phyloP scores from a whole-genome alignment of 2,797 vertebrate genomes.

The Hipposideros larvatus region DNA sequence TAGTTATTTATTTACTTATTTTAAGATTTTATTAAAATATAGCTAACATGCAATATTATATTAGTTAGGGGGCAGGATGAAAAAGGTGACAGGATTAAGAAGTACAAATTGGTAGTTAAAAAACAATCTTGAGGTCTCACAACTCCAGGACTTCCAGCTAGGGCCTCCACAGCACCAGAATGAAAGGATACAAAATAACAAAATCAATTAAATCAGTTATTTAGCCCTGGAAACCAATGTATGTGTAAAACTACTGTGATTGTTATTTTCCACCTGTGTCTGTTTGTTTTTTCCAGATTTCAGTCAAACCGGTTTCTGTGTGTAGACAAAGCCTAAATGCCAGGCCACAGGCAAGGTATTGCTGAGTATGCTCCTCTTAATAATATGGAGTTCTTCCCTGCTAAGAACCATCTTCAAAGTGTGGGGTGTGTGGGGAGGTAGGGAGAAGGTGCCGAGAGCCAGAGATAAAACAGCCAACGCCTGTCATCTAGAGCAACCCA shows the following conservation, averaged over 20 bases:
- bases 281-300: constrained; percentile 45
- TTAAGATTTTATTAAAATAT: too few relatives aligned
- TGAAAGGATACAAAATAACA: constrained; percentile 11
- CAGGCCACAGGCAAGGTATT: neutral
- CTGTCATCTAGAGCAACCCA: neutral
- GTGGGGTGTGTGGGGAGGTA: neutral
- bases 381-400: neutral
- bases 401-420: constrained; percentile 30
- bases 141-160: neutral
- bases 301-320: constrained; percentile 43
- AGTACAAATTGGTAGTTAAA: too few relatives aligned
- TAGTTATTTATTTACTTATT: too few relatives aligned
- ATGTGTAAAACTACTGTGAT: neutral
- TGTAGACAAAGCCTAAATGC: constrained; percentile 52
- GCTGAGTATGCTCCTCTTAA: neutral
- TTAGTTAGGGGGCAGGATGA: too few relatives aligned
- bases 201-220: constrained; percentile 31
- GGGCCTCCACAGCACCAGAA: neutral
- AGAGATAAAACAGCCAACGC: neutral
- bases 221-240: neutral
- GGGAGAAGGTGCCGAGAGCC: neutral
- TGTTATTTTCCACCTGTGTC: constrained; percentile 25
- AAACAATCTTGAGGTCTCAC: neutral
- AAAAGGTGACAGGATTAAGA: too few relatives aligned
- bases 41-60: too few relatives aligned